Evolutionary conservation across 1,140 invertebrate genomes (phyloP).

Genomic region (Brevipalpus yothersi): DNA sequence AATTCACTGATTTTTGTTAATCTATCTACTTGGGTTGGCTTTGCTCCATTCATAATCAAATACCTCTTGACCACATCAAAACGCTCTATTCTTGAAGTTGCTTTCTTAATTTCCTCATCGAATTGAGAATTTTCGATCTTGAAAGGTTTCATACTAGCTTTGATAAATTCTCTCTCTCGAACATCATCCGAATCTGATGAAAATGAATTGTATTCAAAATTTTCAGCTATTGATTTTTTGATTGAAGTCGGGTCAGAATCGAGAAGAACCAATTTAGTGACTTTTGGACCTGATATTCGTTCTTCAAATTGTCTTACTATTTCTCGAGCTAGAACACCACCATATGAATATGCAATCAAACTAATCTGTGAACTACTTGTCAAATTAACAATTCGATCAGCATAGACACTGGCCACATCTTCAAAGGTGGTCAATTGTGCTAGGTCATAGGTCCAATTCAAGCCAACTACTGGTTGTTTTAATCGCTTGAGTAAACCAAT

Average conservation of each 20-base stretch:
- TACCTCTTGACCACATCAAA: background rate
- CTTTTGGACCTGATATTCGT: slow-evolving; percentile 44
- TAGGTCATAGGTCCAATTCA: background rate
- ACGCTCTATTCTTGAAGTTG: background rate
- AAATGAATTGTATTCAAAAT: too few relatives aligned
- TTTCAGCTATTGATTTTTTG: slow-evolving; percentile 41
- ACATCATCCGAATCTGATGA: background rate
- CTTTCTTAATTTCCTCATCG: background rate
- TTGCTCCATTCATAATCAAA: background rate
- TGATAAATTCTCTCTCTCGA: background rate
- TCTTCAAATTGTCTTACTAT: slow-evolving; percentile 56
- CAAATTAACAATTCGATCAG: background rate
- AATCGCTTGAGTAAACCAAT: slow-evolving; percentile 34
- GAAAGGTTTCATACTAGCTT: background rate
- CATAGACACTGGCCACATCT: background rate
- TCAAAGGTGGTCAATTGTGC: background rate
- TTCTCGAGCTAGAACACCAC: slow-evolving; percentile 68
- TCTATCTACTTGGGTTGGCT: background rate
- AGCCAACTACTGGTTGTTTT: background rate
- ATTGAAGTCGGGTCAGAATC: slow-evolving; percentile 40
- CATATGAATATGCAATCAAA: slow-evolving; percentile 78
- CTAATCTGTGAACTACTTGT: slow-evolving; percentile 28
- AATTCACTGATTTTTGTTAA: background rate
- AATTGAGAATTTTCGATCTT: background rate
- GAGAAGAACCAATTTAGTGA: slow-evolving; percentile 54